Evolutionary conservation across 2,797 vertebrate genomes (phyloP).

Genomic region (Scyliorhinus canicula): DNA sequence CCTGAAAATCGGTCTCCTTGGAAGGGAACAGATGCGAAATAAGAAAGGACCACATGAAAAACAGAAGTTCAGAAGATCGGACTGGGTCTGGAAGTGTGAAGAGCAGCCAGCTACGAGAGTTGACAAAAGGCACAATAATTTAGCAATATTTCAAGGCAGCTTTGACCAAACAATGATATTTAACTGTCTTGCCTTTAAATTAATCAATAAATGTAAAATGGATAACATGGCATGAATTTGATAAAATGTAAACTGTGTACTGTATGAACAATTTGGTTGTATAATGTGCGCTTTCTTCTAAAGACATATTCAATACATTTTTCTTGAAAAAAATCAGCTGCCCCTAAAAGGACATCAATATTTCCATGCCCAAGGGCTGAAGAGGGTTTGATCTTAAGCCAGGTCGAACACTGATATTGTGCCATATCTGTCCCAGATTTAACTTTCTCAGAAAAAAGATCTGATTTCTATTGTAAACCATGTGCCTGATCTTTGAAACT

Average conservation of each 20-base stretch:
- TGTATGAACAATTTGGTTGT: not conserved
- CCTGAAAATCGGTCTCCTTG: not conserved
- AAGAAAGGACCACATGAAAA: not conserved
- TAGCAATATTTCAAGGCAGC: not conserved
- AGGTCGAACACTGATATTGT: not conserved
- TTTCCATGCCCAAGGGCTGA: not conserved
- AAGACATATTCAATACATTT: not conserved
- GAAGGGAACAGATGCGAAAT: not conserved
- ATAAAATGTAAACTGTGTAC: not conserved
- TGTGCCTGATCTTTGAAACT: not conserved
- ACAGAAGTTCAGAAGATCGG: not conserved
- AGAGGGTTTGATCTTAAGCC: not conserved
- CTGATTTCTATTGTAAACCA: not conserved
- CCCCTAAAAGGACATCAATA: not conserved
- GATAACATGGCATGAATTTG: not conserved
- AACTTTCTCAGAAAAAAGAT: not conserved
- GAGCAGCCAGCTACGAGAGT: not conserved
- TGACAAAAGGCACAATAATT: not conserved
- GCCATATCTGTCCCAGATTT: not conserved
- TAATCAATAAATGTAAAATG: constrained; percentile 7
- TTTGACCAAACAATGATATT: no score
- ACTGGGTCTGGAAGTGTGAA: not conserved
- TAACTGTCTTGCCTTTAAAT: not conserved
- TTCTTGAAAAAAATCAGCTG: not conserved
- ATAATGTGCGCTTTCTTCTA: not conserved